These are phyloP conservation scores for Drosophila malerkotliana DNA, from an alignment of 1,140 invertebrate genomes.

Conservation along the genomic window DNA sequence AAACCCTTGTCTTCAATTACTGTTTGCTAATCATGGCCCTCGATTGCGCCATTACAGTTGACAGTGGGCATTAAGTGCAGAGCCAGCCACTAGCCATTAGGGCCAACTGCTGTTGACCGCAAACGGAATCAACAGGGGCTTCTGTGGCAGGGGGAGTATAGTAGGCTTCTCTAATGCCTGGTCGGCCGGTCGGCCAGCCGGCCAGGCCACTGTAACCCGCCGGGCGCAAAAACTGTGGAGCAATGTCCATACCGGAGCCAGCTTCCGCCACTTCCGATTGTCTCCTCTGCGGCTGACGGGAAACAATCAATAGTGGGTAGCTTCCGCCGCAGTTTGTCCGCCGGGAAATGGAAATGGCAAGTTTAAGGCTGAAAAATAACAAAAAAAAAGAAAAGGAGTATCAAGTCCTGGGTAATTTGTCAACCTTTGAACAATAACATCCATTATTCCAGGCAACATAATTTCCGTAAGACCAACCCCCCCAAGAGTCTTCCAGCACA, in stretches of 20 bases:
- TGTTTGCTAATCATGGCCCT: constrained; percentile 50
- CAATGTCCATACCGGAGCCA: constrained; percentile 22
- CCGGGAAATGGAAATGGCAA: neutral
- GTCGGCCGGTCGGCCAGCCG: constrained; percentile 1
- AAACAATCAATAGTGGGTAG: constrained; percentile 67
- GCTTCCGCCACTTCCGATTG: constrained; percentile 43
- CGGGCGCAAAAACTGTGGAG: constrained; percentile 3
- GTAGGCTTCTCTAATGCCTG: neutral
- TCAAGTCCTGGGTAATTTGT: constrained; percentile 42
- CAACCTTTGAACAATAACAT: constrained; percentile 24
- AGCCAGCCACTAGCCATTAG: constrained; percentile 22
- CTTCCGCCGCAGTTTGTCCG: constrained; percentile 58
- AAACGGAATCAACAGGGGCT: constrained; percentile 24
- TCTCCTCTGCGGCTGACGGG: constrained; percentile 44
- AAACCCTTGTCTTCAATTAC: constrained; percentile 53
- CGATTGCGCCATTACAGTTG: constrained; percentile 43
- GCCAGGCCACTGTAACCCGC: constrained; percentile 17
- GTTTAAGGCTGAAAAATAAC: constrained; percentile 1
- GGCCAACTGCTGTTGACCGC: constrained; percentile 41
- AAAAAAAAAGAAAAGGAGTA: constrained; percentile 5
- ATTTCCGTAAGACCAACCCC: neutral
- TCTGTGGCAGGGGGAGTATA: neutral
- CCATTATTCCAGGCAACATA: constrained; percentile 12
- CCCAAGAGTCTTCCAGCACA: constrained; percentile 7
- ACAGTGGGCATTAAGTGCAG: constrained; percentile 46